Evolutionary conservation across 2,797 vertebrate species (phyloP).

Genomic region (Kryptolebias ocellatus): DNA sequence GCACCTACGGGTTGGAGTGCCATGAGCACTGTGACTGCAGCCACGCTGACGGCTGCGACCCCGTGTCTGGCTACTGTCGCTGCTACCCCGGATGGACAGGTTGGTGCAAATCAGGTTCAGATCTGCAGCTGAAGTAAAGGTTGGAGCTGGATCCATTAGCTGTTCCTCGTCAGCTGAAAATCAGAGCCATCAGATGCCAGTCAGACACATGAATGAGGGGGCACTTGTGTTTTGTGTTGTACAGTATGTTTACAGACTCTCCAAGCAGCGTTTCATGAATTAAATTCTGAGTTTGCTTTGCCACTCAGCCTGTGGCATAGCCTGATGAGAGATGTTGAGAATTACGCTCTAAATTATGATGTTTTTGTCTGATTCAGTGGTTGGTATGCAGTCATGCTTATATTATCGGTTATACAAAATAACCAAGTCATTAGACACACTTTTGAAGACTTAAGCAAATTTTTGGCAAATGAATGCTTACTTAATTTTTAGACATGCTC

Average conservation of each 20-base stretch:
- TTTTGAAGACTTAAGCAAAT: conserved; percentile 50
- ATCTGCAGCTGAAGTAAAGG: conserved; percentile 4
- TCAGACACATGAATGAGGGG: conserved; percentile 11
- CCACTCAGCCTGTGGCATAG: conserved; percentile 31
- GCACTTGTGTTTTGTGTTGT: conserved; percentile 32
- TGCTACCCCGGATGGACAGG: conserved; percentile 98
- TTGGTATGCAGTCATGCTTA: conserved; percentile 51
- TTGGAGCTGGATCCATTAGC: conserved; percentile 2
- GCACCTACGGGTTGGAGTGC: conserved; percentile 93
- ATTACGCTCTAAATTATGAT: conserved; percentile 54
- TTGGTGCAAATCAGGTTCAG: conserved; percentile 62
- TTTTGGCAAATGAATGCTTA: conserved; percentile 22
- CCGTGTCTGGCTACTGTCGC: conserved; percentile 92
- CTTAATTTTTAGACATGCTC: conserved; percentile 26
- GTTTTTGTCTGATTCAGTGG: conserved; percentile 41
- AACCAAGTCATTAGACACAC: conserved; percentile 49
- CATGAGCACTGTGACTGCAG: conserved; percentile 92
- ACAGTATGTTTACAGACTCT: conserved; percentile 59
- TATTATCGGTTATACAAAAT: conserved; percentile 41
- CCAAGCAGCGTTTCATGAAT: conserved; percentile 53
- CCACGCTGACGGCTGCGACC: conserved; percentile 93
- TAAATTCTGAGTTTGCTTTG: conserved; percentile 67
- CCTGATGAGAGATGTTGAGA: conserved; percentile 55
- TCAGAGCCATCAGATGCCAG: conserved; percentile 11
- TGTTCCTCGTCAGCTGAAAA: conserved; percentile 12